Base-by-base conservation (phyloP, 2,888 invertebrate genomes). In the Tridacna gigas region DNA sequence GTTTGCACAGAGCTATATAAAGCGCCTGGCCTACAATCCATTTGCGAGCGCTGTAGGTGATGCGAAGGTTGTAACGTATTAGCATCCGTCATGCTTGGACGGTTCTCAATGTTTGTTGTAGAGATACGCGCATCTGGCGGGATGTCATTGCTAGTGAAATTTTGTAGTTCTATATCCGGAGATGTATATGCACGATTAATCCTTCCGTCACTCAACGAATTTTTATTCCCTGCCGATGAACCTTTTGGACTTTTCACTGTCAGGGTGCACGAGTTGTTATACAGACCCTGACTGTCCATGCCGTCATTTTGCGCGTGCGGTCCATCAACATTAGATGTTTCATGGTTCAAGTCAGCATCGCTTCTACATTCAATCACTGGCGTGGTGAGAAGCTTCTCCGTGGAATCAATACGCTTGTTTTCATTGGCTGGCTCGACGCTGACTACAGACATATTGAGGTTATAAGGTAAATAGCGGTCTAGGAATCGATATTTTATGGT, bases 161-260 rank as follows among this genome's bases (percentile, higher is more conserved):
- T 91, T 65, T 92, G 91, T 73, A 93, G 87, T 86, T 93, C 93
- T 80, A 93, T 93, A 83, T 93, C 93, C 37, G 93, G 93, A 25
- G 93, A 93, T 47, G 93, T 93, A 87, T 94, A 94, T 15, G 91
- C 93, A 79, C 90, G 88, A 86, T 93, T 93, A 84, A 93, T 90
- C 45, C 91, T 88, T 65, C 93, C 93, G 88, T 92, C 93, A 80
- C 86, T 89, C 48, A 86, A 60, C 71, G 63, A 51, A 51, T 77
- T 67, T 78, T 60, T 69, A 74, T 51, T 83, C 78, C 71, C 84
- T 84, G 61, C 82, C 80, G 82, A 79, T 79, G 74, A 79, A 69
- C 81, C 78, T 83, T 71, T 83, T 79, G 69, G 75, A 71, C 77
- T 83, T 71, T 79, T 86, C 71, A 71, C 80, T 67, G 77, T 83